phyloP scores from a whole-genome alignment of 2,888 invertebrate species.

The Athripsodes cinereus region DNA sequence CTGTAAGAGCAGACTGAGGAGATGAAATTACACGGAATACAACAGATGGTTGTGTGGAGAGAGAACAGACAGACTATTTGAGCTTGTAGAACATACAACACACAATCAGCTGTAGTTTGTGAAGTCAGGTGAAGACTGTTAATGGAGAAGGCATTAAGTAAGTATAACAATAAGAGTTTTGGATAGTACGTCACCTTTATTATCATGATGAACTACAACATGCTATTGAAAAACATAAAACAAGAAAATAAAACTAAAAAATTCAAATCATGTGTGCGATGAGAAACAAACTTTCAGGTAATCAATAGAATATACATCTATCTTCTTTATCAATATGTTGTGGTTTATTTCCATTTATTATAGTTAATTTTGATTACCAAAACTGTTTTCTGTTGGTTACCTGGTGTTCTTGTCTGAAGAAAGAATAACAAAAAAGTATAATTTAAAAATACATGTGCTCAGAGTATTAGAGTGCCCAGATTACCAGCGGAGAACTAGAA shows the following conservation, averaged over 20 bases:
- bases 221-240: background rate
- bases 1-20: background rate
- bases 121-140: constrained; percentile 19
- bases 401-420: constrained; percentile 1
- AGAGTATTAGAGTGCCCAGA: too few relatives aligned
- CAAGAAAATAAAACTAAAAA: background rate
- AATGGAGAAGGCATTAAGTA: constrained; percentile 17
- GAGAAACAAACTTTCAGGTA: background rate
- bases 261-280: constrained; percentile 1
- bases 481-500: too few relatives aligned
- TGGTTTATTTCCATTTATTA: background rate
- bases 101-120: constrained; percentile 20
- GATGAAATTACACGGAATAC: constrained; percentile 19
- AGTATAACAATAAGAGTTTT: constrained; percentile 47
- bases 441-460: too few relatives aligned
- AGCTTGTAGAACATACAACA: constrained; percentile 13
- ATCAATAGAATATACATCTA: background rate
- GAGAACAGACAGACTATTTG: background rate
- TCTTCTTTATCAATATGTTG: background rate
- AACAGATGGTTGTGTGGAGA: constrained; percentile 14
- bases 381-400: background rate
- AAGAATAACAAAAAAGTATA: background rate
- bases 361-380: background rate
- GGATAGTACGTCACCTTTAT: constrained; percentile 68
- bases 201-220: background rate